Percentiles rank a stretch among this genome's conserved stretches.
These are phyloP conservation scores for Meloidogyne floridensis DNA, from an alignment of 1,140 invertebrate species.

Conservation along the genomic window DNA sequence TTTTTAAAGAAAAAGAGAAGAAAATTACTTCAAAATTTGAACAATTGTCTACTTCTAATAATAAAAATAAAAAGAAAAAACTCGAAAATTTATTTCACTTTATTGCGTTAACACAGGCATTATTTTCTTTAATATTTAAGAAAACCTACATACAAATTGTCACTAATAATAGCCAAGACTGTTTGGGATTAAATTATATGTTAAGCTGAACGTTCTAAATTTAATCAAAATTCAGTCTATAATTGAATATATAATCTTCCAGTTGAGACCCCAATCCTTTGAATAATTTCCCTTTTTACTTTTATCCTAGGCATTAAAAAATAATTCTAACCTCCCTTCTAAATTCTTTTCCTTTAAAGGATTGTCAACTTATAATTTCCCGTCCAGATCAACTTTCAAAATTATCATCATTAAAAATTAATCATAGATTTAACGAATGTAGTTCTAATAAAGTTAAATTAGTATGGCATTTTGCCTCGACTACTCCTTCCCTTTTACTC, in stretches of 20 bases:
- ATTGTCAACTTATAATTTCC: conserved; percentile 21
- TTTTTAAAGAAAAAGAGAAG: conserved; percentile 14
- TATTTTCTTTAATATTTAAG: background rate
- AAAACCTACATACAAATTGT: too few relatives aligned
- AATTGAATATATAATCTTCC: too few relatives aligned
- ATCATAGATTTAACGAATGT: conserved; percentile 5
- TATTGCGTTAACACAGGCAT: conserved; percentile 20
- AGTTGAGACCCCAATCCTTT: too few relatives aligned
- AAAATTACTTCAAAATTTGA: background rate
- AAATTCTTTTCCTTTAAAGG: background rate
- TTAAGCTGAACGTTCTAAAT: too few relatives aligned
- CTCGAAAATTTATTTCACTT: conserved; percentile 12
- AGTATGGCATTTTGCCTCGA: conserved; percentile 4
- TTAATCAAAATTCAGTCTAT: too few relatives aligned
- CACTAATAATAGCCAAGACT: too few relatives aligned
- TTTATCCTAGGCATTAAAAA: background rate
- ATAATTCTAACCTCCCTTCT: conserved; percentile 3
- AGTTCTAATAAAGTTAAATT: conserved; percentile 12
- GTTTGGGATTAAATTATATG: too few relatives aligned
- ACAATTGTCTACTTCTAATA: background rate
- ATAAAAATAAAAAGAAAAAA: background rate
- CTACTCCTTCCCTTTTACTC: conserved; percentile 20
- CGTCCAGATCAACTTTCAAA: conserved; percentile 19
- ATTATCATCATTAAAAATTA: background rate
- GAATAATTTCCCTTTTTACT: too few relatives aligned